Evolutionary conservation across 2,797 vertebrate species (phyloP), one percentile per base, ranked within the genome.

Genomic region (Bradypus variegatus): DNA sequence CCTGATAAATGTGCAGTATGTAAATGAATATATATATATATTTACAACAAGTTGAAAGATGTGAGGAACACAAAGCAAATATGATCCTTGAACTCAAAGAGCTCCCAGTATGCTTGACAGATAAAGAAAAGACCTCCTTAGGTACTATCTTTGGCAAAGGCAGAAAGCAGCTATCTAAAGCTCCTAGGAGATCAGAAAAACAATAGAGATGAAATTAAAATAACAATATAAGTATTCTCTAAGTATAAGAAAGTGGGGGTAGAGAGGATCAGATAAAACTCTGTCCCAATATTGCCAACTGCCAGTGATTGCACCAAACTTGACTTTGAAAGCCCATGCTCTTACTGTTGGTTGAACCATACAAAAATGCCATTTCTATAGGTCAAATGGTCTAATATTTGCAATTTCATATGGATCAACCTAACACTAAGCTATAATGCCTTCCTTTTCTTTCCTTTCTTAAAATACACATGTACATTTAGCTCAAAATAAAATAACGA

Each of bases 71-170:
- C 65, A 67, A 89, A 95, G 70, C 55, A 81, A 18, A 88, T 62
- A 70, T 11, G 33, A 92, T 87, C 41, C 33, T 64, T 91, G 72
- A 91, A 6, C 16, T 87, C 45, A 72, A 91, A 86, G 27, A 86
- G 10, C 25, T 69, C 70, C 38, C 8, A 48, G n/a, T 45, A 16
- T 64, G 18, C 14, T 60, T 31, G 38, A 62, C 31, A 94, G n/a
- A 91, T 83, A 88, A 78, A 94, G 33, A 88, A 81, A 83, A 78
- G 48, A 48, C 73, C 67, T 91, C 64, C 36, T 79, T 48, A 85
- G 25, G 48, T 78, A 78, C 33, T 38, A 38, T 69, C 38, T 86
- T 86, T 89, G 33, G 53, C 31, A 94, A 92, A 86, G 25, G n/a
- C 45, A 93, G 27, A 38, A 91, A 82, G 14, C 25, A 91, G 62